Evolutionary conservation across 2,797 vertebrate genomes (phyloP), one percentile per base, ranked within the genome.

Genomic region (Bufotes viridis): DNA sequence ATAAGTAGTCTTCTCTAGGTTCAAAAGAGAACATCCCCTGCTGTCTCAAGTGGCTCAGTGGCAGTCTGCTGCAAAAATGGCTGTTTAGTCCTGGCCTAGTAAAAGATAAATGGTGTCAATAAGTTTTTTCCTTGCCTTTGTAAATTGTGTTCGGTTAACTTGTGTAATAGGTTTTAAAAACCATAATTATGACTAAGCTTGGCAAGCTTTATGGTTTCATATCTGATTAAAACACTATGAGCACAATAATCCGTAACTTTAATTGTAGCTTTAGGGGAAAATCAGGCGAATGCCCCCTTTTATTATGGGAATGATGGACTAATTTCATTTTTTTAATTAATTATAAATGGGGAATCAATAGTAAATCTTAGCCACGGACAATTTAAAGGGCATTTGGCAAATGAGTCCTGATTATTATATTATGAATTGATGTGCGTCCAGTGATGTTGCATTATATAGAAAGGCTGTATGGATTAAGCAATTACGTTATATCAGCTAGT

Each of bases 341-440:
- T 78, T 65, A 53, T 55, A 53, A 85, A 75, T 61, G 69, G n/a
- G 49, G 49, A 85, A 85, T 85, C 84, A 78, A 78, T 85, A 51
- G 34, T 65, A 53, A 65, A 85, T 49, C 14, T 22, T 75, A 24
- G 22, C 12, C 17, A 65, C 0, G 9, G 20, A 24, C 14, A 18
- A 53, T 42, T 75, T 84, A 84, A 42, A 76, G 18, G 70, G 8
- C 29, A n/a, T 75, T 61, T 51, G 20, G 26, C 29, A 84, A 84
- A 22, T 20, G n/a, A 53, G 61, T 20, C 29, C 15, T 78, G 15
- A 65, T 67, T 55, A 29, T 84, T 29, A 34, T 58, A n/a, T 49
- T 74, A n/a, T 84, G 17, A 75, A 74, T 15, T 26, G 76, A 79
- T 78, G 76, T 57, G 18, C 74, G 24, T 78, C 76, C 74, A 24